Evolutionary conservation across 2,113 vertebrate species (phyloP).

Genomic region (Pseudopipra pipra): DNA sequence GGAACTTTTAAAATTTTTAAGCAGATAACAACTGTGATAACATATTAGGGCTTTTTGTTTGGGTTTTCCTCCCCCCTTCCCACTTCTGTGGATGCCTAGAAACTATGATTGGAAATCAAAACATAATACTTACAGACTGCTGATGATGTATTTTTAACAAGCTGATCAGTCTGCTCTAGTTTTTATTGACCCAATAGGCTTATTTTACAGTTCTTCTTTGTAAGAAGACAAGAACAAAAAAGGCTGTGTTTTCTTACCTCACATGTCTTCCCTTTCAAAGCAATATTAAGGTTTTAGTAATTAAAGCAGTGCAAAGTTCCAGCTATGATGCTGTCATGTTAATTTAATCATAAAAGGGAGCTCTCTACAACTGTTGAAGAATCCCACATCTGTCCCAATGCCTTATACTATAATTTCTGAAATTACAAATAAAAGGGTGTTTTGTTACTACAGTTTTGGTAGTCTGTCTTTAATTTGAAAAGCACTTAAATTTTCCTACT

Average conservation of each 20-base stretch:
- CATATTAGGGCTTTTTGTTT: neutral
- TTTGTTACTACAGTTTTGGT: neutral
- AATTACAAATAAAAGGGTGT: neutral
- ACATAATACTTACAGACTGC: neutral
- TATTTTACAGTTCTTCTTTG: neutral
- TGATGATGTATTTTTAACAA: neutral
- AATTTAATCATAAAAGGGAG: neutral
- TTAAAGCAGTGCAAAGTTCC: neutral
- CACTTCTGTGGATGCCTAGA: neutral
- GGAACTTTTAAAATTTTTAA: conserved; percentile 51
- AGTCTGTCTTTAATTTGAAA: neutral
- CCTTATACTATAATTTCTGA: neutral
- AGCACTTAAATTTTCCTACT: neutral
- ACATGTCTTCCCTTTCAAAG: neutral
- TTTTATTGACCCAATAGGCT: neutral
- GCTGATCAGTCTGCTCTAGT: neutral
- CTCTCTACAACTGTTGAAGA: neutral
- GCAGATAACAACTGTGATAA: neutral
- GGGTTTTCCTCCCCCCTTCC: neutral
- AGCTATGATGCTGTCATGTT: neutral
- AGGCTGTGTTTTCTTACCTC: neutral
- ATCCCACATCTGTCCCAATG: neutral
- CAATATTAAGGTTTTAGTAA: neutral
- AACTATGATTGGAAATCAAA: neutral
- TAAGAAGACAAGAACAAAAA: neutral